Base-by-base conservation (phyloP, 2,797 vertebrate genomes). In the Silurus aristotelis region DNA sequence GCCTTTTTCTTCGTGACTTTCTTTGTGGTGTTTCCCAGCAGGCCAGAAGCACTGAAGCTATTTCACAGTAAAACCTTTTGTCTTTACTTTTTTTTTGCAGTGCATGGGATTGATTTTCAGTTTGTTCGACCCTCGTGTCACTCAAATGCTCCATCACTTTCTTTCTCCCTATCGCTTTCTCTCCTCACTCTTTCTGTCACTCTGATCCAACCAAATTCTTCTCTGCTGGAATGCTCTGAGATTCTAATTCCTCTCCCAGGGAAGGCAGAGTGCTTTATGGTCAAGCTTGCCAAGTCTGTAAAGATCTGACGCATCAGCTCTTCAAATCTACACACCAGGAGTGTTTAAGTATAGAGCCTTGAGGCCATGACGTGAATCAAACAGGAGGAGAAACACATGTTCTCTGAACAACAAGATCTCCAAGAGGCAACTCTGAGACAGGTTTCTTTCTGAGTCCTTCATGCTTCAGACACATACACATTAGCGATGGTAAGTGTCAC, bases 181-280 rank as follows among this genome's bases (percentile, higher is more conserved):
- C 31, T 63, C 13, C 84, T 17, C 68, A 68, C 76, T 82, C 71
- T 38, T 66, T 88, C 76, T 76, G 64, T 19, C 84, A 80, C 6
- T 56, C 89, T 43, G 63, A 25, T 66, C 63, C n/a, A 25, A 4
- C n/a, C 25, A 10, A 52, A 52, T 52, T 46, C 31, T 67, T 66
- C 43, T 52, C 38, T 60, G 68, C 5, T 87, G 89, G 90, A 93
- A 89, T 90, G 90, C 92, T 91, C 91, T 92, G 25, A 82, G 91
- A 91, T 91, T 92, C 93, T 93, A 91, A 94, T 95, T 94, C 90
- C 87, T 91, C 88, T 92, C 92, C 91, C 84, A 82, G 91, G 88
- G 90, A 81, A 91, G 88, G 91, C 91, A 91, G 92, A 95, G 94
- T 94, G 94, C 93, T 94, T 93, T 93, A 92, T 91, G 92, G 93